Evolutionary conservation across 2,888 invertebrate genomes (phyloP), one percentile per base, ranked within the genome.

Genomic region (Polyploca ridens): DNA sequence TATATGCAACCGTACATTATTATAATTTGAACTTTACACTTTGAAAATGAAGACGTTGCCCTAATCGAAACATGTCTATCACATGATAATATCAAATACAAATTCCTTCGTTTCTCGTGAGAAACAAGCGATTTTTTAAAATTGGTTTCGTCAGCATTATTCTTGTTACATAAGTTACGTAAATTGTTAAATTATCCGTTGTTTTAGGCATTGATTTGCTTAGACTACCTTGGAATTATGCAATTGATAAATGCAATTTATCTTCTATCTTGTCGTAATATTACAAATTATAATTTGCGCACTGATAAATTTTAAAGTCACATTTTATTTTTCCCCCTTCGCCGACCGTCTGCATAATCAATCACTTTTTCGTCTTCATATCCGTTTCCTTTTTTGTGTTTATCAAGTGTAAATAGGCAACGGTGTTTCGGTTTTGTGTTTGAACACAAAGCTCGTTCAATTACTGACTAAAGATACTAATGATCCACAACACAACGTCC

Each of bases 101-200:
- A 19, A 71, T 71, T 35, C 35, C 65, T 33, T 58, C 61, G 38
- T 64, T 74, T 68, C 54, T 58, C 66, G 65, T 68, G 64, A 67
- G 70, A 73, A 70, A 69, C 68, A 27, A 70, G 64, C 64, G 65
- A 14, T 70, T n/a, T 68, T 68, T 71, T 19, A 64, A 38, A 41
- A 63, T 59, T 65, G 35, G 46, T 62, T 66, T 67, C 68, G 49
- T 64, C 63, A 70, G 11, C 57, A 66, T 67, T 59, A 38, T 38
- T 11, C 6, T 60, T 63, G 54, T n/a, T 44, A 44, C 14, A 7
- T 16, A 16, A 3, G 54, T 54, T 54, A 54, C 16, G 16, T 54
- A 10, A 54, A 19, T 54, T 49, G 3, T n/a, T 1, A 46, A 3
- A n/a, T 46, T 46, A 46, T 3, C 14, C 4, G 14, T 46, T 46